Percentiles rank a stretch among this genome's conserved stretches.
These are phyloP conservation scores for Danaus chrysippus DNA, from an alignment of 2,888 invertebrate genomes.

Conservation along the genomic window DNA sequence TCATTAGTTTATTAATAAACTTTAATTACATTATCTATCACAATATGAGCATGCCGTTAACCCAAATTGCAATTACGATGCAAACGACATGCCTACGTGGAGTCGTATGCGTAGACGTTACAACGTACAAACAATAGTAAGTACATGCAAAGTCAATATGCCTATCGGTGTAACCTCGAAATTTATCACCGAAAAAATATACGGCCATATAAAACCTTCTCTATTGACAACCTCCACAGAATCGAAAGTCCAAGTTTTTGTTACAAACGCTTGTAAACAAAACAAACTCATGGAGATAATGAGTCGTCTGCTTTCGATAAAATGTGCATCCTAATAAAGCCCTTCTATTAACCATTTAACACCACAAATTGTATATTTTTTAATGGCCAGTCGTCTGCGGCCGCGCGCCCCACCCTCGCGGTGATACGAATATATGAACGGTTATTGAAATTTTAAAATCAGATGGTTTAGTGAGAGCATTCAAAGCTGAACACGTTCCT, in stretches of 20 bases:
- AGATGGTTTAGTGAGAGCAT: slow-evolving; percentile 39
- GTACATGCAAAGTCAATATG: slow-evolving; percentile 33
- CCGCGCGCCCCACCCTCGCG: slow-evolving; percentile 43
- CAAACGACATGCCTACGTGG: slow-evolving; percentile 48
- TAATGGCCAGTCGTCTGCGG: slow-evolving; percentile 15
- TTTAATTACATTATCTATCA: slow-evolving; percentile 35
- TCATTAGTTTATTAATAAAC: slow-evolving; percentile 34
- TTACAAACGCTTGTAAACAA: background rate
- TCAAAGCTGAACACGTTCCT: background rate
- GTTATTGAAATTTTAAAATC: slow-evolving; percentile 49
- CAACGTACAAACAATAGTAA: slow-evolving; percentile 1
- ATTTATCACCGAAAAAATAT: slow-evolving; percentile 28
- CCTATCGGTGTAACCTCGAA: slow-evolving; percentile 37
- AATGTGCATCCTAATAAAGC: slow-evolving; percentile 3
- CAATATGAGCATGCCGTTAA: slow-evolving; percentile 42
- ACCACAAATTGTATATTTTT: slow-evolving; percentile 11
- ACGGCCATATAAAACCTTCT: slow-evolving; percentile 5
- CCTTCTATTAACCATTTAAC: slow-evolving; percentile 4
- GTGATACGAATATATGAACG: slow-evolving; percentile 56
- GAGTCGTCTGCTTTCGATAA: background rate
- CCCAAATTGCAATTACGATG: slow-evolving; percentile 49
- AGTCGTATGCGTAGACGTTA: slow-evolving; percentile 37
- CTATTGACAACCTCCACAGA: background rate
- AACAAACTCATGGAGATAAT: background rate
- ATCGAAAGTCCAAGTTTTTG: background rate